Evolutionary conservation across 2,113 vertebrate species (phyloP).

Genomic region (Oreochromis niloticus): DNA sequence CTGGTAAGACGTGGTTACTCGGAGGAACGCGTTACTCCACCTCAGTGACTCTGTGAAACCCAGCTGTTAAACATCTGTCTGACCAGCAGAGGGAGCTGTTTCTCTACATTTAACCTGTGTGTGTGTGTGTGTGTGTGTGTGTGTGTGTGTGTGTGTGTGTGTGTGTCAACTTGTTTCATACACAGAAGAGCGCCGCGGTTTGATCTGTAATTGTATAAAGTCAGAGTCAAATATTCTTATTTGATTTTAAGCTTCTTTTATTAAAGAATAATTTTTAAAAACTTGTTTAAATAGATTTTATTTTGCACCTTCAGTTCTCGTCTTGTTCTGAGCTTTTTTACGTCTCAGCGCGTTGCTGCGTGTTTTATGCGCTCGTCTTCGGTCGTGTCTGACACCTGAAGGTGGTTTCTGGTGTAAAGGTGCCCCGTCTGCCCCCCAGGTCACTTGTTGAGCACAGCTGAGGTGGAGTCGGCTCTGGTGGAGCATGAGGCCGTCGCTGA

Average conservation of each 20-base stretch:
- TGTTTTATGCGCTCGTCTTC: background rate
- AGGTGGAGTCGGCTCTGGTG: slow-evolving; percentile 92
- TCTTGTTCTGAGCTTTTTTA: background rate
- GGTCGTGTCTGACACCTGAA: background rate
- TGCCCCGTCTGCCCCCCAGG: slow-evolving; percentile 62
- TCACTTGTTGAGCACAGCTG: slow-evolving; percentile 89
- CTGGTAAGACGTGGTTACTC: slow-evolving; percentile 73
- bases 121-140: background rate
- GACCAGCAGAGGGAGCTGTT: background rate
- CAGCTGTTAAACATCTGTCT: background rate
- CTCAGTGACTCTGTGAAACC: background rate
- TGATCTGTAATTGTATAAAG: background rate
- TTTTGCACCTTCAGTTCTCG: background rate
- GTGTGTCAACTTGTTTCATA: background rate
- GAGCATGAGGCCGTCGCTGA: slow-evolving; percentile 82
- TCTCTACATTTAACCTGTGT: no score
- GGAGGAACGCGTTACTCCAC: no score
- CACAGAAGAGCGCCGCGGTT: background rate
- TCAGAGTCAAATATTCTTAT: background rate
- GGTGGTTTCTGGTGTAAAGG: background rate
- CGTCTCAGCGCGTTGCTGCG: rapidly evolving
- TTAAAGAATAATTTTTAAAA: background rate
- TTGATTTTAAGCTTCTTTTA: background rate
- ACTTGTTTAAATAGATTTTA: background rate
- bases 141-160: background rate